Conservation (phyloP, 2,797 vertebrate species). For the Hydrolagus colliei region DNA sequence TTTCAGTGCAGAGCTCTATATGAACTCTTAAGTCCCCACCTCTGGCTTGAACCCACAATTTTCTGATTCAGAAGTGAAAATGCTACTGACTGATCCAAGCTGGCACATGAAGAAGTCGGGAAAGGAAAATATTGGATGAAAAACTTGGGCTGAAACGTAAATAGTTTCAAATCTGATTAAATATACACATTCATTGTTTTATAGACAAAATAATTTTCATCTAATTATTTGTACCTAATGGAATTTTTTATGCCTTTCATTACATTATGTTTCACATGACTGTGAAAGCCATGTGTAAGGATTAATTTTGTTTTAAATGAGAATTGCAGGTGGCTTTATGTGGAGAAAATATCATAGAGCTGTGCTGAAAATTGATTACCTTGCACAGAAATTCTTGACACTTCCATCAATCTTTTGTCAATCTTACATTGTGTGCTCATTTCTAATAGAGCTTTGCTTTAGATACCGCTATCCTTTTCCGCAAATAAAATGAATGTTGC, state of each 20-base stretch:
- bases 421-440: neutral
- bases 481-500: neutral
- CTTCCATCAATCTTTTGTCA: neutral
- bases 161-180: constrained; percentile 9
- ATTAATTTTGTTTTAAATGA: constrained; percentile 27
- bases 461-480: neutral
- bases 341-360: neutral
- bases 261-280: neutral
- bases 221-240: neutral
- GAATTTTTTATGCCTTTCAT: neutral
- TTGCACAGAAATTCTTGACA: neutral
- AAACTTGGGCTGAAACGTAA: neutral
- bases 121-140: neutral
- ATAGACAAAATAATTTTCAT: neutral
- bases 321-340: constrained; percentile 27
- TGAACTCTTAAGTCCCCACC: no score
- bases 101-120: no score
- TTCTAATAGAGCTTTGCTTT: neutral
- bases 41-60: no score
- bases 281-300: neutral
- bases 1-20: no score
- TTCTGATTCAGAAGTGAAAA: no score
- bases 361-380: neutral
- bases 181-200: neutral
- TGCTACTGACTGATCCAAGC: no score